Base-by-base conservation (phyloP, 2,113 vertebrate species). In the Sinocyclocheilus rhinocerous region DNA sequence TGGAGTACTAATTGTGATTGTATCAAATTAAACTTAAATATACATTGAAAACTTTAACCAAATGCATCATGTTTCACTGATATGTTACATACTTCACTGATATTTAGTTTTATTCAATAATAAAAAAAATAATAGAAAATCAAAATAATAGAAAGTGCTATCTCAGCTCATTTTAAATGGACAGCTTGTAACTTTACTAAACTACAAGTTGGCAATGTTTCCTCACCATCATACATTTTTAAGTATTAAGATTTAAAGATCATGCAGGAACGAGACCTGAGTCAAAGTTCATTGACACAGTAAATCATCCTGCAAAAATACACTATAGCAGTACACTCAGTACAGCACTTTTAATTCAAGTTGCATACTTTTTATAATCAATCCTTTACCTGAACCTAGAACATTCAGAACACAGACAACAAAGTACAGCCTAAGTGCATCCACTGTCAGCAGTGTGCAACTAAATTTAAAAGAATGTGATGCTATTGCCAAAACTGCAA, bases 401-500 rank as follows among this genome's bases (percentile, higher is more conserved):
- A 61, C 77, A 79, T 59, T 36, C 2, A 79, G 29, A 80, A 80
- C 39, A 42, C 6, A 42, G 36, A 42, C 6, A 42, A 63, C 12
- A 24, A 29, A 26, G 6, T 52, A 48, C 75, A 78, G 36, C 15
- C 36, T 61, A n/a, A 63, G 22, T 80, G 20, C 29, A 48, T 61
- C n/a, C 59, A 48, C n/a, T 36, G 55, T 48, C 15, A 67, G 42
- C 61, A 67, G 39, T 67, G n/a, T 67, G 61, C 22, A 11, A 26
- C 39, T n/a, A 45, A 15, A 18, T 20, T 20, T 36, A 20, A 33
- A 76, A 26, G 57, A 83, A 4, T 73, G 70, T 81, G 76, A n/a
- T 73, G 29, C 52, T 57, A 59, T 86, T 81, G 65, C 45, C 42
- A 87, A 84, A 80, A 76, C n/a, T 48, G 52, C 39, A 81, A 6